Conservation (phyloP, 35 echinoderm and acorn worm genomes). For the Apostichopus californicus region DNA sequence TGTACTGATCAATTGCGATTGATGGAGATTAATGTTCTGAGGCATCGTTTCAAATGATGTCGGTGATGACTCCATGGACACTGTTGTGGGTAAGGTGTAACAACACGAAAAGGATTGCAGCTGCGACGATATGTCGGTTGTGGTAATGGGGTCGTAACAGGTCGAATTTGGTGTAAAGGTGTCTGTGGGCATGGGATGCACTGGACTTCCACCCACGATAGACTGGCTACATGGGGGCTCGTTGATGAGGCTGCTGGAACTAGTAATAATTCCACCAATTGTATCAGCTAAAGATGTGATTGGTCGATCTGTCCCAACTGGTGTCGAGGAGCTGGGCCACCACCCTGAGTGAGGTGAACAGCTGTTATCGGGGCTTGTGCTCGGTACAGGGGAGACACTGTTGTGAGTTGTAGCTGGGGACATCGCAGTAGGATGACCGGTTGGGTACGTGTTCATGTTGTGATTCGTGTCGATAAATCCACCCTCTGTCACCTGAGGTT, state of each 20-base stretch:
- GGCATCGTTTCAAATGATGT: slow-evolving; percentile 34
- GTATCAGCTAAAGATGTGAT: slow-evolving; percentile 56
- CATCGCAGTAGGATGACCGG: slow-evolving; percentile 43
- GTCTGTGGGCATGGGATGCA: slow-evolving; percentile 42
- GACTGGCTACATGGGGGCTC: slow-evolving; percentile 56
- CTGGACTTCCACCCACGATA: slow-evolving; percentile 14
- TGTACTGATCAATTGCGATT: slow-evolving; percentile 11
- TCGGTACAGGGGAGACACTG: slow-evolving; percentile 70
- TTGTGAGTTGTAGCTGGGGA: slow-evolving; percentile 58
- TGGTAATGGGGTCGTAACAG: slow-evolving; percentile 44
- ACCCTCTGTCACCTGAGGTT: slow-evolving; percentile 77
- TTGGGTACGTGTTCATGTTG: slow-evolving; percentile 84
- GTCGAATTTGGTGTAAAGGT: slow-evolving; percentile 49
- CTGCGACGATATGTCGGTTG: slow-evolving; percentile 33
- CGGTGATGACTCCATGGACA: slow-evolving; percentile 27
- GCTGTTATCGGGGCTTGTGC: slow-evolving; percentile 65
- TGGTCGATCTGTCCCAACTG: slow-evolving; percentile 38
- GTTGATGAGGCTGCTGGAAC: slow-evolving; percentile 87
- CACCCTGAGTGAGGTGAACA: slow-evolving; percentile 66
- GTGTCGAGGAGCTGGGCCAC: slow-evolving; percentile 56
- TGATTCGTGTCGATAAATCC: slow-evolving; percentile 84
- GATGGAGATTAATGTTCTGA: slow-evolving; percentile 21
- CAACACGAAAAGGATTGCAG: slow-evolving; percentile 56
- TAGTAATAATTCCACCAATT: slow-evolving; percentile 91
- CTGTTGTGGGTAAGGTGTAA: slow-evolving; percentile 40